phyloP scores from a whole-genome alignment of 1,140 invertebrate genomes.

The Gonatopus flavifemur region DNA sequence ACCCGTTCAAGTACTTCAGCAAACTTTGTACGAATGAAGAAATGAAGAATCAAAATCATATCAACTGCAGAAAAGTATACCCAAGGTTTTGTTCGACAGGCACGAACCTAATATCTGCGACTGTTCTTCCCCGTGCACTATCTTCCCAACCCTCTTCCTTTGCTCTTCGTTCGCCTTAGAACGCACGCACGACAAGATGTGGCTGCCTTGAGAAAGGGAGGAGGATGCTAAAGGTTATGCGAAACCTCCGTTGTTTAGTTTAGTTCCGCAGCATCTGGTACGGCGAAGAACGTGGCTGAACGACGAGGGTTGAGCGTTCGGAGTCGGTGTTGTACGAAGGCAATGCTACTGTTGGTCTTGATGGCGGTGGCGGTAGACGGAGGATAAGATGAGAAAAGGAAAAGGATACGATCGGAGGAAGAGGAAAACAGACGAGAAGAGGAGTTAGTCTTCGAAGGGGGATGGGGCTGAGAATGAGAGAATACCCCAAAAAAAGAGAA shows the following conservation, averaged over 20 bases:
- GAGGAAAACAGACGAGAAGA: too few relatives aligned
- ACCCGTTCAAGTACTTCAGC: too few relatives aligned
- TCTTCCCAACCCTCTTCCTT: not conserved
- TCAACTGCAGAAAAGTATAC: not conserved
- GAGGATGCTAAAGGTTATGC: not conserved
- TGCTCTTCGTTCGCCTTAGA: not conserved
- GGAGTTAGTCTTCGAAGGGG: too few relatives aligned
- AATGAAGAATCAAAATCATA: too few relatives aligned
- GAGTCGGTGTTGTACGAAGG: too few relatives aligned
- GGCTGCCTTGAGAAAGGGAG: not conserved
- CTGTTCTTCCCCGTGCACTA: not conserved
- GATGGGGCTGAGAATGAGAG: too few relatives aligned
- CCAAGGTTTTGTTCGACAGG: not conserved
- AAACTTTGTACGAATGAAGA: too few relatives aligned
- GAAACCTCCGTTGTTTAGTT: conserved; percentile 11
- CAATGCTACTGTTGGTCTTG: too few relatives aligned
- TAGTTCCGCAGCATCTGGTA: conserved; percentile 24
- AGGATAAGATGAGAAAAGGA: too few relatives aligned
- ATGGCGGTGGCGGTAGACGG: not conserved
- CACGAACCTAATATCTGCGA: not conserved
- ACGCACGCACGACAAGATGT: not conserved
- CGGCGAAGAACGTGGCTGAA: conserved; percentile 11
- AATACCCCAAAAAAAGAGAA: not conserved
- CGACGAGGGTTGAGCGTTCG: not conserved
- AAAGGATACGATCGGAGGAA: too few relatives aligned